Conservation (phyloP, 2,113 vertebrate species). For the Callithrix jacchus region DNA sequence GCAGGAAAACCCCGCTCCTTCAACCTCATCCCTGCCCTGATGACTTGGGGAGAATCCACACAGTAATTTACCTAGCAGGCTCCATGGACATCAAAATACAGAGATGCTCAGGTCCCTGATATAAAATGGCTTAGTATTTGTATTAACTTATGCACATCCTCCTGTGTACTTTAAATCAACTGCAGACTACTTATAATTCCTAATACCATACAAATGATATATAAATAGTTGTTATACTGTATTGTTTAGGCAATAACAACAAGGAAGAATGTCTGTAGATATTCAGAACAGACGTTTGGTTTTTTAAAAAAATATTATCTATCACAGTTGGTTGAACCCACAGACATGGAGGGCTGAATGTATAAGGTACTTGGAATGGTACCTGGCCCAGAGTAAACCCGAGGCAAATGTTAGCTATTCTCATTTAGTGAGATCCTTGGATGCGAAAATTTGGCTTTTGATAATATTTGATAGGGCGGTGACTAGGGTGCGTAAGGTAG, state of each 20-base stretch:
- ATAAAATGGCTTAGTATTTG: neutral
- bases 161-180: neutral
- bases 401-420: too few relatives aligned
- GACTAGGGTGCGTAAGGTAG: rapidly evolving
- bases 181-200: neutral
- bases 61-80: conserved; percentile 50
- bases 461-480: neutral
- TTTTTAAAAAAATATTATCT: neutral
- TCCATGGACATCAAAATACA: neutral
- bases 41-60: conserved; percentile 40
- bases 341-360: neutral
- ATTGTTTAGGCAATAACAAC: neutral
- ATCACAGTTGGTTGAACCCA: neutral
- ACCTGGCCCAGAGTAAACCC: rapidly evolving
- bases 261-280: neutral
- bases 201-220: neutral
- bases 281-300: neutral
- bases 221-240: neutral
- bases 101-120: neutral
- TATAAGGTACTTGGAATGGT: neutral
- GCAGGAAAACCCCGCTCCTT: conserved; percentile 45
- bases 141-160: neutral
- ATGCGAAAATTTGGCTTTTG: neutral
- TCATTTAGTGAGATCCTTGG: neutral
- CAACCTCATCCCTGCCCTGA: neutral